Conservation (phyloP, 64 coral and sea anemone genomes). For the Dendronephthya gigantea region DNA sequence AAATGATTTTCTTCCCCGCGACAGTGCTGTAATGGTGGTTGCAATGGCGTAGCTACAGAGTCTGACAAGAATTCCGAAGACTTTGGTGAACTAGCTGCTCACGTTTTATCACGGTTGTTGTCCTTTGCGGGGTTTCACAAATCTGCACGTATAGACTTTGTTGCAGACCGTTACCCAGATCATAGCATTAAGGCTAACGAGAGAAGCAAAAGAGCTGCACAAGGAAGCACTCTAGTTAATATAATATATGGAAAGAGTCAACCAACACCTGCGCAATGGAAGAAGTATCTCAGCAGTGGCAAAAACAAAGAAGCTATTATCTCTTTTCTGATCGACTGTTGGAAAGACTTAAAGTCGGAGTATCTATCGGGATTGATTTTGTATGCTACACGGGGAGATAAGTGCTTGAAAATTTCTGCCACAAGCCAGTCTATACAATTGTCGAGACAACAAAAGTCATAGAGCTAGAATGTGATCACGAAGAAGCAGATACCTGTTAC, state of each 20-base stretch:
- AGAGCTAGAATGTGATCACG: not conserved
- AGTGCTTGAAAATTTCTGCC: not conserved
- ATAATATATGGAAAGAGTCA: conserved; percentile 3
- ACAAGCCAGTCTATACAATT: not conserved
- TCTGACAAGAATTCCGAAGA: not conserved
- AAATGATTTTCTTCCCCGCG: not conserved
- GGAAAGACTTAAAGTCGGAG: not conserved
- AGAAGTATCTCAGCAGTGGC: not conserved
- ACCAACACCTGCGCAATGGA: not conserved
- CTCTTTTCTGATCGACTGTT: not conserved
- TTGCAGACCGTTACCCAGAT: not conserved
- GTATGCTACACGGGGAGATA: not conserved
- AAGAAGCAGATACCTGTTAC: not conserved
- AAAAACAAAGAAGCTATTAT: not conserved
- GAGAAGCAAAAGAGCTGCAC: not conserved
- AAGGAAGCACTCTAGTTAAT: not conserved
- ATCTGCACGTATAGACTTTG: not conserved
- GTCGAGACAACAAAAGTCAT: not conserved
- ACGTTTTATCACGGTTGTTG: not conserved
- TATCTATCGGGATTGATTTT: not conserved
- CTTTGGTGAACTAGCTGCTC: not conserved
- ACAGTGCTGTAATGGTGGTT: not conserved
- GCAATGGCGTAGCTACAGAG: not conserved
- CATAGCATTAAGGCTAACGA: not conserved
- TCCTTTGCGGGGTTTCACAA: not conserved